Evolutionary conservation across 2,113 vertebrate species (phyloP), one percentile per base, ranked within the genome.

Genomic region (Stegastes partitus): DNA sequence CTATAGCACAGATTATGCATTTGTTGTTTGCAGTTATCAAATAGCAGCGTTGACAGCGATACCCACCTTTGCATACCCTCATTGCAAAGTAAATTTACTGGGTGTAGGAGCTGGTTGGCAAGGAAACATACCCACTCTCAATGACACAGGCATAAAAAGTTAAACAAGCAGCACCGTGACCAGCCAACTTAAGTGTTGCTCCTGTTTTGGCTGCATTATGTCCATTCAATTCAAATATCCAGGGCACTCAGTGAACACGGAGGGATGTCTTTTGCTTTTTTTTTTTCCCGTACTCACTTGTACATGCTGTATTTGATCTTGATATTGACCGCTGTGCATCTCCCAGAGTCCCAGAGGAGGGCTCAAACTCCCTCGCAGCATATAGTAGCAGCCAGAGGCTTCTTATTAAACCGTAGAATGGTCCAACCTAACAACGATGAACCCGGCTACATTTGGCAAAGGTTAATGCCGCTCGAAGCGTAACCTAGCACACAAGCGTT

Each of bases 361-460:
- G 67, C 45, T 68, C 16, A 11, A 0, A 31, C 19, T 71, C 31
- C 19, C 4, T 42, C 2, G 4, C 10, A 44, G 59, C 31, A n/a
- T 0, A 0, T 26, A 68, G 50, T 51, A 42, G 75, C 42, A 79
- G 44, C 75, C 21, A 1, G 39, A 62, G 72, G 67, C 54, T 56
- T 68, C 56, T 81, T 59, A 50, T 55, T 23, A 66, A 77, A 69
- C 66, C 61, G 45, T 14, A 11, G 0, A 0, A 21, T 2, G 9
- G 49, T 37, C 5, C 11, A 69, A 51, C 39, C 58, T 22, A 23
- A 72, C 69, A 64, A 39, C 44, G 37, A 26, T 16, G 22, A 71
- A 28, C 49, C 25, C 45, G 19, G 72, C n/a, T 58, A 74, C 59
- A 67, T 42, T 79, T 65, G 74, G 31, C 51, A 82, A 91, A 91